Evolutionary conservation across 1,140 invertebrate species (phyloP), one percentile per base, ranked within the genome.

Genomic region (Carcinoscorpius rotundicauda): DNA sequence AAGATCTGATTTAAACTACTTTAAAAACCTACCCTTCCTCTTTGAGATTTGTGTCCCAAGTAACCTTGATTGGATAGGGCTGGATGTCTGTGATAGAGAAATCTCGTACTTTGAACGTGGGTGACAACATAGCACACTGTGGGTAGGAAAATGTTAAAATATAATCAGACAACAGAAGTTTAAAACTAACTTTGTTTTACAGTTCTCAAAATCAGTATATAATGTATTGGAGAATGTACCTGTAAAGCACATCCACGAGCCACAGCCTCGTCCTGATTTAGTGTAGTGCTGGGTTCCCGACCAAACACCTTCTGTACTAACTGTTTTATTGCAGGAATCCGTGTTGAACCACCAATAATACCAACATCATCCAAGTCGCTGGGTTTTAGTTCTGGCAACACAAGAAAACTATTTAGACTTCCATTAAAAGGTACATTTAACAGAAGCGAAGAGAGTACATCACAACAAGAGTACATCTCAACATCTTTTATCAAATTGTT

Each of bases 191-290:
- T 29, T 29, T 29, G 29, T 29, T 29, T 29, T 29, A 29, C 29
- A 29, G 29, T 29, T 29, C 29, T 29, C 29, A 29, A 29, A 29
- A 29, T 29, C 29, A 29, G 29, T 29, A 29, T 29, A 29, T 29
- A 29, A n/a, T n/a, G n/a, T n/a, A n/a, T n/a, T n/a, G 29, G 29
- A 29, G 29, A 29, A 29, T 29, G 29, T 29, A 29, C 29, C 29
- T 29, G 29, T 52, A 98, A 79, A 51, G 95, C 94, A 78, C 94
- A 97, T 1, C 96, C 97, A 62, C 96, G 83, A 5, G 94, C 83
- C 6, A 99, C 93, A 50, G 96, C 90, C 79, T 99, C 97, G 77
- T 99, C 97, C 76, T 97, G 88, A 79, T 99, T 99, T 51, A 99
- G 78, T 10, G 97, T 98, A 3, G 96, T 99, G 58, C 91, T 94